Evolutionary conservation across 2,888 invertebrate species (phyloP).

Genomic region (Zeuzera pyrina): DNA sequence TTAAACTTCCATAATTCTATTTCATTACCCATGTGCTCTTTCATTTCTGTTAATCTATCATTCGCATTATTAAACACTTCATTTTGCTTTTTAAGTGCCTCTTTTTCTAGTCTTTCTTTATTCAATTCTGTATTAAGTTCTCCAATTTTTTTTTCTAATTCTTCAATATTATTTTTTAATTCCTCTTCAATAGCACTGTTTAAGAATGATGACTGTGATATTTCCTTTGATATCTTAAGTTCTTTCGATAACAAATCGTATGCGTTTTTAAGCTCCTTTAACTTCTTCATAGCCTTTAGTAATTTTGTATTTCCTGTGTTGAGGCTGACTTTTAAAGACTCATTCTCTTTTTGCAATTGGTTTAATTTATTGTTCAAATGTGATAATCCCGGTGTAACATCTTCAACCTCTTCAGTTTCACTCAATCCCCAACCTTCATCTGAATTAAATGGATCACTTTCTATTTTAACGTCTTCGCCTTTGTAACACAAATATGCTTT

Average conservation of each 20-base stretch:
- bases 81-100: slow-evolving; percentile 77
- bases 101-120: slow-evolving; percentile 78
- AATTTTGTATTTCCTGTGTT: slow-evolving; percentile 79
- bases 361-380: slow-evolving; percentile 74
- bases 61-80: slow-evolving; percentile 83
- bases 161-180: slow-evolving; percentile 77
- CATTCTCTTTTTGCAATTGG: slow-evolving; percentile 72
- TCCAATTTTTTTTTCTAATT: slow-evolving; percentile 76
- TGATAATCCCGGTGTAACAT: slow-evolving; percentile 53
- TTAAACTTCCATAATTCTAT: slow-evolving; percentile 81
- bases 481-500: slow-evolving; percentile 70
- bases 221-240: slow-evolving; percentile 63
- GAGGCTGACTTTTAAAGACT: slow-evolving; percentile 74
- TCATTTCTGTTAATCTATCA: slow-evolving; percentile 84
- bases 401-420: slow-evolving; percentile 38
- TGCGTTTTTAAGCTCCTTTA: slow-evolving; percentile 85
- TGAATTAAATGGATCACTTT: slow-evolving; percentile 52
- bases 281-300: slow-evolving; percentile 84
- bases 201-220: slow-evolving; percentile 74
- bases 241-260: slow-evolving; percentile 75
- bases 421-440: slow-evolving; percentile 64
- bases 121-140: slow-evolving; percentile 73
- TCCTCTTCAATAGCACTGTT: slow-evolving; percentile 88
- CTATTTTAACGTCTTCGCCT: slow-evolving; percentile 26
- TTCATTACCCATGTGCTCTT: slow-evolving; percentile 86